Evolutionary conservation across 53 echinoderm and acorn worm genomes (phyloP).

Genomic region (Echinometra lucunter): DNA sequence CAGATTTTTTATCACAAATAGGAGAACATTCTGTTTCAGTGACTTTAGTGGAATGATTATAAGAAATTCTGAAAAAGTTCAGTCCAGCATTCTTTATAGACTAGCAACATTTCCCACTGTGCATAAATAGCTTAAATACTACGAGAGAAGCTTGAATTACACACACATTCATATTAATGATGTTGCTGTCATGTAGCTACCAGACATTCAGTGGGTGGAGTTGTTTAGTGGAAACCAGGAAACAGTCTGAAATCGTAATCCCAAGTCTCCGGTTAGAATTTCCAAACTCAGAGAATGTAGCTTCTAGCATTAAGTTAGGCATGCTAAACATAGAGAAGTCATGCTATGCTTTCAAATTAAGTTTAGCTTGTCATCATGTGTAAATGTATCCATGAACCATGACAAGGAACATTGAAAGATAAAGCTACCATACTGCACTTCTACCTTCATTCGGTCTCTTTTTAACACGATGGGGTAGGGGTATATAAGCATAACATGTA

Average conservation of each 20-base stretch:
- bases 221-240: slow-evolving; percentile 30
- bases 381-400: neutral
- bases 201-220: slow-evolving; percentile 30
- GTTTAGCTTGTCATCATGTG: neutral
- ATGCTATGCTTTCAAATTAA: neutral
- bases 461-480: too few relatives aligned
- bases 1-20: neutral
- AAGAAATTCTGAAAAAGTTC: too few relatives aligned
- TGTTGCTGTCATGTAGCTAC: neutral
- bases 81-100: neutral
- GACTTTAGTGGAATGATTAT: neutral
- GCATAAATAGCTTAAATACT: neutral
- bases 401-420: neutral
- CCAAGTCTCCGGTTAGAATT: slow-evolving; percentile 62
- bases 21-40: neutral
- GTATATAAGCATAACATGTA: neutral
- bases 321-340: neutral
- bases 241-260: slow-evolving; percentile 40
- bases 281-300: neutral
- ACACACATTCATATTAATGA: neutral
- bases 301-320: neutral
- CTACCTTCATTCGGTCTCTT: too few relatives aligned
- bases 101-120: neutral
- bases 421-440: neutral
- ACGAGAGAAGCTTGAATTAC: neutral